Evolutionary conservation across 2,888 invertebrate species (phyloP).

Genomic region (Plagiodera versicolora): DNA sequence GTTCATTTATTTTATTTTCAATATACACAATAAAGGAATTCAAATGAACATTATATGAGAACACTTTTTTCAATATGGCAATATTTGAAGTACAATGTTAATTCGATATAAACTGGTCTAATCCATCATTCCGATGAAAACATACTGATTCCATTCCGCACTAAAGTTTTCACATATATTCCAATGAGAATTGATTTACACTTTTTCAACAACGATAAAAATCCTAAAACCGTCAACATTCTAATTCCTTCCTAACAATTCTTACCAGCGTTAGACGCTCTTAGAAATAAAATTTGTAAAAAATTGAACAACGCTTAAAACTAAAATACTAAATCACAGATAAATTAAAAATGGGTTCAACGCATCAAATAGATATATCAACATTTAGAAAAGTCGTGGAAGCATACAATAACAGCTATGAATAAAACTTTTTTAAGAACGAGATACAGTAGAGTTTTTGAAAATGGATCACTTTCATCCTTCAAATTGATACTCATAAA

Average conservation of each 20-base stretch:
- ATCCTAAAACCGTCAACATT: slow-evolving; percentile 15
- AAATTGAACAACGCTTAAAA: slow-evolving; percentile 32
- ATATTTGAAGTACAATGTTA: background rate
- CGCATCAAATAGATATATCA: slow-evolving; percentile 1
- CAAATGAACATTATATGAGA: background rate
- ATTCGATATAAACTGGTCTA: slow-evolving; percentile 4
- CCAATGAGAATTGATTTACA: slow-evolving; percentile 9
- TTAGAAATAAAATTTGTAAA: slow-evolving; percentile 33
- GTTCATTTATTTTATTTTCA: background rate
- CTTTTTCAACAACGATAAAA: slow-evolving; percentile 16
- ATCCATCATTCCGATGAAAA: background rate
- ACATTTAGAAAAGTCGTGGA: too few species aligned
- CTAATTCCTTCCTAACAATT: slow-evolving; percentile 12
- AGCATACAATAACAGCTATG: too few species aligned
- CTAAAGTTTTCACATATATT: background rate
- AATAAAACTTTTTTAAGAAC: too few species aligned
- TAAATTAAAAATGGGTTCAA: slow-evolving; percentile 13
- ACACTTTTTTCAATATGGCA: background rate
- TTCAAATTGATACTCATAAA: too few species aligned
- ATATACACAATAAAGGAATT: background rate
- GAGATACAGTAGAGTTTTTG: too few species aligned
- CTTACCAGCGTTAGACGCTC: slow-evolving; percentile 15
- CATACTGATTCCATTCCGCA: background rate
- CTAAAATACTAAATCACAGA: slow-evolving; percentile 45
- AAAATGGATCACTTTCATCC: too few species aligned